Conservation (phyloP, 2,797 vertebrate genomes). For the Iguana delicatissima region DNA sequence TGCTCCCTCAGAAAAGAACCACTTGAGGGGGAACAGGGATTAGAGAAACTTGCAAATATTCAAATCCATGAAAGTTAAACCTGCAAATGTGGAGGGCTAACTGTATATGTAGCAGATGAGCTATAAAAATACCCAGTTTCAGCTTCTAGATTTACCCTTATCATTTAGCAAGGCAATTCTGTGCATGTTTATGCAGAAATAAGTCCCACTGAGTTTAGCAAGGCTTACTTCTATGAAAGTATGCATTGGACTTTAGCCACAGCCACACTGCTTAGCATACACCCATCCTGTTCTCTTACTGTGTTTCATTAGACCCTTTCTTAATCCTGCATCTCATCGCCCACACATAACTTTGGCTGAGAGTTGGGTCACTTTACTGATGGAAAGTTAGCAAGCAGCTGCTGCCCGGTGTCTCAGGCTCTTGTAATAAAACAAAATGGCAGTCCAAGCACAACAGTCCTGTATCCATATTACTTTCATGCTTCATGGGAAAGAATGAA, state of each 20-base stretch:
- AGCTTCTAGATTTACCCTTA: not conserved
- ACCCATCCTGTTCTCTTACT: not conserved
- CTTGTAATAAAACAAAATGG: slow-evolving; percentile 15
- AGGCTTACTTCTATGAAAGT: not conserved
- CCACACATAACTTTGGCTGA: not conserved
- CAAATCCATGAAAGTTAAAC: too few relatives aligned
- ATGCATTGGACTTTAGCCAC: not conserved
- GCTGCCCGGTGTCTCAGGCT: not conserved
- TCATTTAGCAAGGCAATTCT: not conserved
- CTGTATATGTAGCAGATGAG: not conserved
- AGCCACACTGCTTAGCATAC: not conserved
- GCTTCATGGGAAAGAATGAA: slow-evolving; percentile 13
- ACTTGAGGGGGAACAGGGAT: too few relatives aligned
- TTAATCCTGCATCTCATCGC: not conserved
- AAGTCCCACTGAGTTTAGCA: not conserved
- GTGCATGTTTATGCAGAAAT: not conserved
- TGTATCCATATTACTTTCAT: not conserved
- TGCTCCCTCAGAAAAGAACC: too few relatives aligned
- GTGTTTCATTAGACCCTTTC: not conserved
- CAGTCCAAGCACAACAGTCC: not conserved
- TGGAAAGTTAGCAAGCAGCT: slow-evolving; percentile 11
- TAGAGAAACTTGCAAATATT: too few relatives aligned
- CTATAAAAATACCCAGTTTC: not conserved
- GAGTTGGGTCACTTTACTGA: not conserved
- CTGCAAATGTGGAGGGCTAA: too few relatives aligned